A percentile compares a stretch with the other conserved stretches of the same genome.
phyloP scores from a whole-genome alignment of 2,888 invertebrate species.

The Cabera pusaria region DNA sequence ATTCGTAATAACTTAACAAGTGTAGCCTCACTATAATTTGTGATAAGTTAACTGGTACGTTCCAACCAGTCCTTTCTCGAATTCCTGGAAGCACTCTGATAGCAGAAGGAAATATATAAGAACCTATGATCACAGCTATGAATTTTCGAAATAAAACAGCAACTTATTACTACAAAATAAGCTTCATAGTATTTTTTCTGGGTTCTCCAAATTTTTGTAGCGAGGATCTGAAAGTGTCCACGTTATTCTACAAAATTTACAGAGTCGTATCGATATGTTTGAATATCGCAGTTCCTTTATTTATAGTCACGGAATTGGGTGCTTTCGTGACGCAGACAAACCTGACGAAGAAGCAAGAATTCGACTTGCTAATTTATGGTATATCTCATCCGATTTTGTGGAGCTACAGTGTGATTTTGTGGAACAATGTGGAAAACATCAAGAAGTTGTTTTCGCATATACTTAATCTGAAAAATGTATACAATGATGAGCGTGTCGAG shows the following conservation, averaged over 20 bases:
- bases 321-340: slow-evolving; percentile 22
- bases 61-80: too few species aligned
- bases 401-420: slow-evolving; percentile 12
- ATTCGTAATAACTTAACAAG: too few species aligned
- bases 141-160: slow-evolving; percentile 23
- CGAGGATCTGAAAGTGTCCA: slow-evolving; percentile 13
- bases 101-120: too few species aligned
- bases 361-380: slow-evolving; percentile 21
- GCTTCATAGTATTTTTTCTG: slow-evolving; percentile 18
- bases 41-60: too few species aligned
- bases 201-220: slow-evolving; percentile 29
- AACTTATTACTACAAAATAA: slow-evolving; percentile 18
- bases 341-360: slow-evolving; percentile 23
- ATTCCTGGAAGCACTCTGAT: too few species aligned
- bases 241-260: slow-evolving; percentile 12
- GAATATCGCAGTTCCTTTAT: slow-evolving; percentile 2
- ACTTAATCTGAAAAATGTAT: slow-evolving; percentile 13
- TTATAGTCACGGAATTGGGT: slow-evolving; percentile 19
- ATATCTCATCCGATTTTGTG: slow-evolving; percentile 18
- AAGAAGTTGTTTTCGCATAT: slow-evolving; percentile 14
- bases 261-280: slow-evolving; percentile 5
- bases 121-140: too few species aligned
- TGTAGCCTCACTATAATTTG: too few species aligned
- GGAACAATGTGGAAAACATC: slow-evolving; percentile 6
- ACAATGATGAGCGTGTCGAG: slow-evolving; percentile 21